Conservation (phyloP, 2,113 vertebrate species). For the Campylomormyrus numenius region DNA sequence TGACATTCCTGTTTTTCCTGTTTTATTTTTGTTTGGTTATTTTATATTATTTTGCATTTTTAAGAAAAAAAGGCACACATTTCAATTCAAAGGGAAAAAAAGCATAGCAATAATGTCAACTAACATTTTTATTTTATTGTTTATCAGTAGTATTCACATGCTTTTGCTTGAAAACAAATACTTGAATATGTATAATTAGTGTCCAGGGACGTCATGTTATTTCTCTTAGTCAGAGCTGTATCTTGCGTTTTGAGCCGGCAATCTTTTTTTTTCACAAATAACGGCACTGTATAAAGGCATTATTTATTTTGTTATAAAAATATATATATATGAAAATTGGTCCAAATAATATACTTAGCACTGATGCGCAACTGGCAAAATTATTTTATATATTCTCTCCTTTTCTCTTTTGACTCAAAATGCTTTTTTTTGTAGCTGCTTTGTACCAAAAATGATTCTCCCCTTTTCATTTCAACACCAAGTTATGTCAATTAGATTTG, state of each 20-base stretch:
- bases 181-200: constrained; percentile 72
- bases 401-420: constrained; percentile 77
- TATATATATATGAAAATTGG: constrained; percentile 80
- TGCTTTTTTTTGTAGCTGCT: constrained; percentile 84
- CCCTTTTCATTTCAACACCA: constrained; percentile 47
- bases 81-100: constrained; percentile 71
- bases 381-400: constrained; percentile 73
- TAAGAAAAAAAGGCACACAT: constrained; percentile 64
- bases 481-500: constrained; percentile 64
- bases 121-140: constrained; percentile 74
- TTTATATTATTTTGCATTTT: constrained; percentile 60
- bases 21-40: constrained; percentile 52
- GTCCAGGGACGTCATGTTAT: constrained; percentile 75
- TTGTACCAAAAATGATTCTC: constrained; percentile 74
- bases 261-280: constrained; percentile 80
- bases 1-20: constrained; percentile 69
- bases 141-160: constrained; percentile 78
- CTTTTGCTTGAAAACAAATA: constrained; percentile 78
- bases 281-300: constrained; percentile 82
- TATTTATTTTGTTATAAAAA: constrained; percentile 90
- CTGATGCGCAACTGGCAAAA: constrained; percentile 72
- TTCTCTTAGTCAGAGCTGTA: constrained; percentile 82
- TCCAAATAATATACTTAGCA: constrained; percentile 75
- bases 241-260: constrained; percentile 94
- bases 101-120: constrained; percentile 71